phyloP scores from a whole-genome alignment of 2,797 vertebrate species.

The Vultur gryphus region DNA sequence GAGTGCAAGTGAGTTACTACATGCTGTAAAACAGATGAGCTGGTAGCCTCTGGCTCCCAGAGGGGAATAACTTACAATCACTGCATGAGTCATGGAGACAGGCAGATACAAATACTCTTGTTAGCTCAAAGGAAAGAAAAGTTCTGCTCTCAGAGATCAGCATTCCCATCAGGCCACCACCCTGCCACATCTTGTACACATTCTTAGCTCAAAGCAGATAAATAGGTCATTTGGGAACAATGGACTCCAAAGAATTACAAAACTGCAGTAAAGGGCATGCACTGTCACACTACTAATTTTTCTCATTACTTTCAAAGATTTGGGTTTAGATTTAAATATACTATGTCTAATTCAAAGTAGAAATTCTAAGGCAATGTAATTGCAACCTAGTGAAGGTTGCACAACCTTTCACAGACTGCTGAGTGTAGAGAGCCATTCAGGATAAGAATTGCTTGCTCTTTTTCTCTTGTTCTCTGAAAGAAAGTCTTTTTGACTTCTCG shows the following conservation, averaged over 20 bases:
- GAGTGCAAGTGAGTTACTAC: background rate
- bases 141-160: background rate
- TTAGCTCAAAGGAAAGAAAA: background rate
- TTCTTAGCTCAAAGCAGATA: background rate
- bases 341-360: background rate
- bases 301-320: background rate
- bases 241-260: background rate
- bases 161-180: conserved; percentile 5
- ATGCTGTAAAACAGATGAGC: background rate
- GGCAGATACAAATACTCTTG: background rate
- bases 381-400: background rate
- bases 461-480: background rate
- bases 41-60: background rate
- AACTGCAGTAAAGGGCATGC: background rate
- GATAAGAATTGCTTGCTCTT: background rate
- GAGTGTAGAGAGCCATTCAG: background rate
- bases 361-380: background rate
- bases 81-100: conserved; percentile 2
- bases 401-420: background rate
- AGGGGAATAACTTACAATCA: background rate
- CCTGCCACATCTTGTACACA: background rate
- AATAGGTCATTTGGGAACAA: background rate
- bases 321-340: background rate
- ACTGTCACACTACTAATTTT: background rate
- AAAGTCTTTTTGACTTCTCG: background rate